Evolutionary conservation across 2,797 vertebrate genomes (phyloP), one percentile per base, ranked within the genome.

Genomic region (Rhyacichthys aspro): DNA sequence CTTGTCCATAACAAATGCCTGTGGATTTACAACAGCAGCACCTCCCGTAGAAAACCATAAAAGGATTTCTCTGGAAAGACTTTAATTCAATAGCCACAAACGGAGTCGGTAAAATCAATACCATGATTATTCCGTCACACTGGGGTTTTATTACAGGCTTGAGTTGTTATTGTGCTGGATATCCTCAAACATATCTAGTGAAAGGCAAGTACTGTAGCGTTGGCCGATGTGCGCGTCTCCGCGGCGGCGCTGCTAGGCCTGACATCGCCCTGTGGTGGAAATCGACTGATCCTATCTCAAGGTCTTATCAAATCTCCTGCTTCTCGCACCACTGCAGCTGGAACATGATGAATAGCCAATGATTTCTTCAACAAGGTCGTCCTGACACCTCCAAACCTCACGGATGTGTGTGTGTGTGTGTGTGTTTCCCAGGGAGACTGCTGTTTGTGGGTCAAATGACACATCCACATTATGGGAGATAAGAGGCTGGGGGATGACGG

Each of bases 321-420:
- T 60, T 23, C 32, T 54, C 43, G 53, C 76, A 33, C 55, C 53
- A 10, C 48, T 43, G 53, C 49, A 76, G 74, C 63, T 16, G 12
- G 9, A 65, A 43, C 77, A 49, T 85, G 85, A 87, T 85, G 60
- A 70, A 86, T 47, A 57, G 36, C 16, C 36, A 5, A 61, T 61
- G 70, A 82, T 83, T 88, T 84, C 68, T 76, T 82, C 70, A 52
- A 57, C 81, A 82, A 82, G 76, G 78, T 84, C 81, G 56, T 53
- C 49, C 48, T 18, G 43, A 79, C 67, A 14, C 67, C 50, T 59
- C 38, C 9, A 41, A 69, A 63, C 47, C 53, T 55, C 10, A 4
- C 14, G 28, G 50, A 63, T 19, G 38, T 16, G 36, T 18, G 18
- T 15, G 33, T 37, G 8, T 42, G 38, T 32, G 37, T 46, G 33